Percentiles rank a stretch among this genome's conserved stretches.
Evolutionary conservation across 2,888 invertebrate genomes (phyloP).

Genomic region (Sphaerophoria taeniata): DNA sequence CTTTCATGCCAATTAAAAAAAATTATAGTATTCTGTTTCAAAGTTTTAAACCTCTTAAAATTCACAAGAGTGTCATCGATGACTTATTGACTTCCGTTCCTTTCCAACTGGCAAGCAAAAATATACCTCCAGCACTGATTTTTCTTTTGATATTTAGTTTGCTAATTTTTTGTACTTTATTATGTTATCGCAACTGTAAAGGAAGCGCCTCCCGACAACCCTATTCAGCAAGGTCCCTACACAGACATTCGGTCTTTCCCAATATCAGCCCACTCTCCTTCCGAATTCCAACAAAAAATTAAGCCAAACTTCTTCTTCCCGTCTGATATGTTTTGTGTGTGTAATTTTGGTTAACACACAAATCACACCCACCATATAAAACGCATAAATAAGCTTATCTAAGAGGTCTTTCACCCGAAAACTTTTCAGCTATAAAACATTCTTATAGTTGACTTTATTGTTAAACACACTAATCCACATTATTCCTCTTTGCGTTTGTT

Average conservation of each 20-base stretch:
- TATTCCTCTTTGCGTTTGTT: background rate
- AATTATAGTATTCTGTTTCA: no score
- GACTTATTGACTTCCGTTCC: no score
- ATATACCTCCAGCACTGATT: background rate
- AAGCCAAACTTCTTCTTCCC: background rate
- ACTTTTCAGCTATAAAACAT: conserved; percentile 39
- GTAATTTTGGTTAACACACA: conserved; percentile 21
- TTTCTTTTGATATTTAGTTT: background rate
- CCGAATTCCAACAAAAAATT: no score
- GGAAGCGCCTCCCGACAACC: background rate
- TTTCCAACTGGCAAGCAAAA: background rate
- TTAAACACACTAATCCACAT: conserved; percentile 42
- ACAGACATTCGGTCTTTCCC: background rate
- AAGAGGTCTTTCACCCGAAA: conserved; percentile 41
- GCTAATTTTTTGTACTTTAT: background rate
- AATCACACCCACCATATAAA: conserved; percentile 28
- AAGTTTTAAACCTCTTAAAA: background rate
- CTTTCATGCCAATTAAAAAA: no score
- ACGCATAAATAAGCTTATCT: conserved; percentile 41
- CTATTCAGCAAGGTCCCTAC: background rate
- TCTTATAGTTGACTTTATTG: conserved; percentile 36
- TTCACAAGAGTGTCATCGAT: background rate
- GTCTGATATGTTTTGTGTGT: background rate
- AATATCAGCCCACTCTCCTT: background rate
- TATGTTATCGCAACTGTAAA: background rate